Evolutionary conservation across 2,113 vertebrate species (phyloP).

Genomic region (Ramphastos sulfuratus): DNA sequence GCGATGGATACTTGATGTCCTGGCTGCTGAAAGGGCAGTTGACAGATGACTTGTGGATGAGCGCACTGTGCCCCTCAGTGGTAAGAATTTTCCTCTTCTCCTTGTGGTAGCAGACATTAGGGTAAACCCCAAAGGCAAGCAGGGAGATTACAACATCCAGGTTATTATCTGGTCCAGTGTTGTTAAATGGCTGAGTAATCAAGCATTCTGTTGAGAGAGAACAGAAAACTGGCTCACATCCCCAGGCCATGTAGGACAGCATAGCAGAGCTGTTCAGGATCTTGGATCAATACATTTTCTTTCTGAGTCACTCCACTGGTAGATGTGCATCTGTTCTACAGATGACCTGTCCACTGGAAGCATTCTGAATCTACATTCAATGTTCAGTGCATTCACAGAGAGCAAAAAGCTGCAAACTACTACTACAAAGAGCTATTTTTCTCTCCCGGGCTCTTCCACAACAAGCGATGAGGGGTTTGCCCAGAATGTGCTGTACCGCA

Average conservation of each 20-base stretch:
- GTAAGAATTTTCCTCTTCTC: slow-evolving; percentile 97
- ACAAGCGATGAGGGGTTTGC: neutral
- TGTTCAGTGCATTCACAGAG: neutral
- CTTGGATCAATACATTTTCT: neutral
- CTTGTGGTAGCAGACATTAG: slow-evolving; percentile 97
- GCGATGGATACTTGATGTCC: slow-evolving; percentile 89
- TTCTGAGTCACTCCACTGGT: neutral
- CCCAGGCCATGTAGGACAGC: neutral
- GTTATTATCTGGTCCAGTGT: slow-evolving; percentile 90
- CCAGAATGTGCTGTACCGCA: slow-evolving; percentile 30
- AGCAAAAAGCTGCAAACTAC: slow-evolving; percentile 10
- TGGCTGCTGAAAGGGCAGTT: slow-evolving; percentile 97
- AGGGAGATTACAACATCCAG: slow-evolving; percentile 95
- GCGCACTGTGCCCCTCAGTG: slow-evolving; percentile 93
- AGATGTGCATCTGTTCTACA: neutral
- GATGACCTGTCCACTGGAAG: neutral
- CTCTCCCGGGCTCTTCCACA: neutral
- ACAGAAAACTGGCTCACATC: neutral
- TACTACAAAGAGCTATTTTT: neutral
- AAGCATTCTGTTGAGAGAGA: slow-evolving; percentile 82
- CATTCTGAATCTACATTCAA: neutral
- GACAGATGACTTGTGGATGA: slow-evolving; percentile 96
- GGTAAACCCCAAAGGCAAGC: slow-evolving; percentile 91
- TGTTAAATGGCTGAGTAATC: slow-evolving; percentile 90
- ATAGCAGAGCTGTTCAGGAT: neutral